These are phyloP conservation scores for Ophion ventricosus DNA, from an alignment of 2,888 invertebrate species.

Conservation along the genomic window DNA sequence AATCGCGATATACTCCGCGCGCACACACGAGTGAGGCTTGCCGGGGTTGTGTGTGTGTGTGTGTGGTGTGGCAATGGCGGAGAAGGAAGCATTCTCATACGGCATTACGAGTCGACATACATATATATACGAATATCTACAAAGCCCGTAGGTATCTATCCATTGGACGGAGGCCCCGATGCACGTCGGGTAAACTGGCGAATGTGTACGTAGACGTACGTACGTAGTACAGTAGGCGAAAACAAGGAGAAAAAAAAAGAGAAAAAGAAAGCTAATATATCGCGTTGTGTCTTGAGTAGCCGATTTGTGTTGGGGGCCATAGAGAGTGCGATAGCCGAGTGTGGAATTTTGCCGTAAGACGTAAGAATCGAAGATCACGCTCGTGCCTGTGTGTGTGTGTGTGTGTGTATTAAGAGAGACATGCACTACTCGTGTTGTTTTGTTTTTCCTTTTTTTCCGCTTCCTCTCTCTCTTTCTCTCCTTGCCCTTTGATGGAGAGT, in stretches of 20 bases:
- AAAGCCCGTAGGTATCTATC: slow-evolving; percentile 58
- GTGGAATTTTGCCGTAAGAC: slow-evolving; percentile 50
- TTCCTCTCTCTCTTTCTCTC: neutral
- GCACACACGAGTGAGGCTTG: neutral
- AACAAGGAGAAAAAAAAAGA: slow-evolving; percentile 22
- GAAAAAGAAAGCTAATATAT: slow-evolving; percentile 7
- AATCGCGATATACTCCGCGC: slow-evolving; percentile 63
- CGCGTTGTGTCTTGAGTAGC: slow-evolving; percentile 35
- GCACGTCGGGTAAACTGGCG: slow-evolving; percentile 77
- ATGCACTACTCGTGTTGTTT: neutral
- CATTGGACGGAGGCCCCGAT: slow-evolving; percentile 76
- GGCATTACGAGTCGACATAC: slow-evolving; percentile 56
- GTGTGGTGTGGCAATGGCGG: slow-evolving; percentile 19
- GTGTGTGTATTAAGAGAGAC: neutral
- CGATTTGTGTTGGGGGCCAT: slow-evolving; percentile 27
- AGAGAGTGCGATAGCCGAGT: neutral
- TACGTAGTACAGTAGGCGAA: slow-evolving; percentile 76
- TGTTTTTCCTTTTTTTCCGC: neutral
- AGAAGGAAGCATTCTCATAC: slow-evolving; percentile 71
- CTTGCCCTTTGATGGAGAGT: neutral
- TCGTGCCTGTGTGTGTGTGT: neutral
- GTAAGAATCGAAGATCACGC: neutral
- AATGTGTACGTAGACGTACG: slow-evolving; percentile 77
- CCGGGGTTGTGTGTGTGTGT: no score
- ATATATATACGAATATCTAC: slow-evolving; percentile 32